A percentile compares a stretch with the other conserved stretches of the same genome.
Conservation (phyloP, 1,140 invertebrate genomes). For the Drosophila trapezifrons region DNA sequence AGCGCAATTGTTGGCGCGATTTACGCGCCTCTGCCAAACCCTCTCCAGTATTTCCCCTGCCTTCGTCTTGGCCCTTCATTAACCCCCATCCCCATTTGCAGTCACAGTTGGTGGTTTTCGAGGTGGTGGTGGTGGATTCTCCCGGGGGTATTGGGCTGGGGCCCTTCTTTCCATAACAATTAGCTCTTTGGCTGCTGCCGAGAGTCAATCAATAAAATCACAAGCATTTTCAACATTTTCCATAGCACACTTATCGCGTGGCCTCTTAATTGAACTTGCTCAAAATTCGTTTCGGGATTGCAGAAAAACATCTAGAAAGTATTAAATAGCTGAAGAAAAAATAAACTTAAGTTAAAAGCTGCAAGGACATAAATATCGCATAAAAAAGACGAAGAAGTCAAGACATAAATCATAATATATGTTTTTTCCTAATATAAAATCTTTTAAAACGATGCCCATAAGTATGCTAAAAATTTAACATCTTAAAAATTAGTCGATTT, state of each 20-base stretch:
- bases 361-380: too few relatives aligned
- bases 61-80: conserved; percentile 2
- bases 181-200: conserved; percentile 50
- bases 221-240: conserved; percentile 25
- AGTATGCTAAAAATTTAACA: too few relatives aligned
- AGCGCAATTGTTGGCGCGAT: conserved; percentile 75
- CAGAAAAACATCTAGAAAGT: not conserved
- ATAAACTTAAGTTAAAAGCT: not conserved
- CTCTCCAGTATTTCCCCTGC: conserved; percentile 1
- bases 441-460: too few relatives aligned
- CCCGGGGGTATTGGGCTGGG: not conserved
- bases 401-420: too few relatives aligned
- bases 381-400: too few relatives aligned
- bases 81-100: conserved; percentile 3
- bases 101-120: conserved; percentile 24
- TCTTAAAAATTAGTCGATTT: too few relatives aligned
- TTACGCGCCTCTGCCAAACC: conserved; percentile 62
- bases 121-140: conserved; percentile 7
- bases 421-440: too few relatives aligned
- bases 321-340: not conserved
- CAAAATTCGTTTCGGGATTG: not conserved
- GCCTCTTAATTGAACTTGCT: conserved; percentile 9
- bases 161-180: conserved; percentile 34
- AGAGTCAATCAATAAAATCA: conserved; percentile 52
- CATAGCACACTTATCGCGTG: conserved; percentile 10